Percentiles rank a stretch among this genome's conserved stretches.
phyloP scores from a whole-genome alignment of 2,113 vertebrate species.

The Camarhynchus parvulus region DNA sequence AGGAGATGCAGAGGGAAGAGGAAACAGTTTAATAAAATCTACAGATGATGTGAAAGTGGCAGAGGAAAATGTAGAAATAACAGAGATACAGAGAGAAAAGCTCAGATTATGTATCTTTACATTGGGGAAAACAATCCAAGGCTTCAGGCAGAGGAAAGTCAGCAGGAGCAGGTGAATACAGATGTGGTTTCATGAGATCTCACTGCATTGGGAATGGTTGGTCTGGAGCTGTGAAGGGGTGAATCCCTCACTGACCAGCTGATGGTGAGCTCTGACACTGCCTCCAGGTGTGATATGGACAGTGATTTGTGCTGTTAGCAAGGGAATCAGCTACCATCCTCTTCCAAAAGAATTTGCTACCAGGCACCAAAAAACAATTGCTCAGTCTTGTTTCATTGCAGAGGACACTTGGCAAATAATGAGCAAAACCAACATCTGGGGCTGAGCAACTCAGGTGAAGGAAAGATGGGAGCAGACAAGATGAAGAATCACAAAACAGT shows the following conservation, averaged over 20 bases:
- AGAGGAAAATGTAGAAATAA: background rate
- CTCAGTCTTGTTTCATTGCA: background rate
- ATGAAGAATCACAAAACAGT: background rate
- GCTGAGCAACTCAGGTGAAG: background rate
- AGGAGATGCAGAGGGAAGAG: background rate
- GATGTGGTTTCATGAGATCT: background rate
- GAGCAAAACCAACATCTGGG: background rate
- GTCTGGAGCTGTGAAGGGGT: background rate
- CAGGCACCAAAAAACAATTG: background rate
- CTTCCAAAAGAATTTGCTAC: background rate
- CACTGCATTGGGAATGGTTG: background rate
- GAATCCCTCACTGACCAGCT: background rate
- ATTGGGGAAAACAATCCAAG: background rate
- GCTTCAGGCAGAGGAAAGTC: background rate
- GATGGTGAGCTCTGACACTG: background rate
- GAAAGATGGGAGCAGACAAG: background rate
- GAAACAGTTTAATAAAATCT: conserved; percentile 17
- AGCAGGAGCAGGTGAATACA: background rate
- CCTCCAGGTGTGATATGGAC: background rate
- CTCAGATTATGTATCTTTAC: background rate
- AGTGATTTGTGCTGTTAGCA: background rate
- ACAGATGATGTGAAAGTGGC: background rate
- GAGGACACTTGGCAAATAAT: background rate
- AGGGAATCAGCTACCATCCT: background rate
- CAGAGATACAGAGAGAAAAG: background rate